Conservation (phyloP, 2,797 vertebrate species). For the Fundulus diaphanus region DNA sequence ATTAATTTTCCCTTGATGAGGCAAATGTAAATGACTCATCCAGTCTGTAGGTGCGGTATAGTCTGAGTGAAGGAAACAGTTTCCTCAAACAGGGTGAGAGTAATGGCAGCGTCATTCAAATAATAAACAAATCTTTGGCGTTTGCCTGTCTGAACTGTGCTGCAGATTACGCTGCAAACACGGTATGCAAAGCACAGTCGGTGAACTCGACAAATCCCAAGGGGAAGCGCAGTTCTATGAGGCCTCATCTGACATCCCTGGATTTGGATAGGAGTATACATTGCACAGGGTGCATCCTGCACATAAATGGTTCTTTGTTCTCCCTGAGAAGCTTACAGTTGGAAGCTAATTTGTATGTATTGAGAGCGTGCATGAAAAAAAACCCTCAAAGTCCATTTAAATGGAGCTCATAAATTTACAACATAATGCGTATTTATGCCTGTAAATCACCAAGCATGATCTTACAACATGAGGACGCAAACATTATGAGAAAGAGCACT, state of each 20-base stretch:
- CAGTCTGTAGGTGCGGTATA: background rate
- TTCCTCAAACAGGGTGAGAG: conserved; percentile 3
- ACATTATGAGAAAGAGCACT: conserved; percentile 38
- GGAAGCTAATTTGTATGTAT: conserved; percentile 48
- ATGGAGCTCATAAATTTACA: conserved; percentile 41
- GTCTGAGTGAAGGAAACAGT: conserved; percentile 15
- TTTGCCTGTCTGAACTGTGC: conserved; percentile 9
- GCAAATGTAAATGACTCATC: background rate
- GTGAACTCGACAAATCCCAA: conserved; percentile 3
- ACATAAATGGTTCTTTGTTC: conserved; percentile 29
- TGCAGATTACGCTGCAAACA: conserved; percentile 23
- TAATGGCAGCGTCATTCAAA: conserved; percentile 62
- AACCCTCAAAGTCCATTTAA: conserved; percentile 43
- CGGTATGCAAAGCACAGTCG: conserved; percentile 43
- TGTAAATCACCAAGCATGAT: conserved; percentile 43
- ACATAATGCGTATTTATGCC: conserved; percentile 48
- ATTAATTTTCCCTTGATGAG: background rate
- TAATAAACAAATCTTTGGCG: conserved; percentile 64
- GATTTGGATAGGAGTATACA: conserved; percentile 21
- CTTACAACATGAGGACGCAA: conserved; percentile 39
- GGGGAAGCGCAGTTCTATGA: background rate
- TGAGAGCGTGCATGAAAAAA: conserved; percentile 21
- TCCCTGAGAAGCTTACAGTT: conserved; percentile 16
- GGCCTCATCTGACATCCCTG: conserved; percentile 19
- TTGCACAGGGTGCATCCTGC: background rate